Base-by-base conservation (phyloP, 2,888 invertebrate genomes). In the Polydesmus complanatus region DNA sequence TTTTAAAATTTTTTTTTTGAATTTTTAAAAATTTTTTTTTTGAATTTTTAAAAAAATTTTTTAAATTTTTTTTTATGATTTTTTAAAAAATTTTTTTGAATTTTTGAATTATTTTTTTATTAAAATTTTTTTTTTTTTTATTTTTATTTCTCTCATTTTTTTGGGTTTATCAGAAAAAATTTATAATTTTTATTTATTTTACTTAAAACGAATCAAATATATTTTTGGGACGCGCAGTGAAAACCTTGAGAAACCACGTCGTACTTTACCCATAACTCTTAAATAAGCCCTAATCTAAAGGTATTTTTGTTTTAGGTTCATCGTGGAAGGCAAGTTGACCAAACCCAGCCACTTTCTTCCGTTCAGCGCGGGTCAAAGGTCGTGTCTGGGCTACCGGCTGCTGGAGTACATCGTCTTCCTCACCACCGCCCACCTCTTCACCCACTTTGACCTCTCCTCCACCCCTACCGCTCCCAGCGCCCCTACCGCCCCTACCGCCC, bases 361-460 rank as follows among this genome's bases (percentile, higher is more conserved):
- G 0, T 91, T 90, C 73, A 87, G 88, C 69, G 86, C 87, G 52
- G 90, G 90, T 0, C 5, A 88, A 85, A 75, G 90, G n/a, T 87
- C 88, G 0, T 90, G 90, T 69, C 85, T 90, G 62, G 90, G 90
- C 0, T 88, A 88, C 68, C 83, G 84, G 49, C 74, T 91, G 54
- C 82, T 90, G 0, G 83, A 85, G 19, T 83, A 85, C 1, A 86
- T 85, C 75, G 81, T 83, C 23, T 67, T 68, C 51, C 80, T 86
- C 0, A 79, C 86, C 71, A 75, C 87, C 52, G 83, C 86, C 0
- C 84, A 83, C 48, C 77, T 89, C 1, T 74, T 88, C 61, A 84
- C 85, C 66, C 78, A 81, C 62, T 89, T 83, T 71, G 80, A 87
- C 65, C 74, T 89, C 37, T 14, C 21, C 14, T 37, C 5, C 37